Evolutionary conservation across 2,888 invertebrate species (phyloP).

Genomic region (Pemphredon lugubris): DNA sequence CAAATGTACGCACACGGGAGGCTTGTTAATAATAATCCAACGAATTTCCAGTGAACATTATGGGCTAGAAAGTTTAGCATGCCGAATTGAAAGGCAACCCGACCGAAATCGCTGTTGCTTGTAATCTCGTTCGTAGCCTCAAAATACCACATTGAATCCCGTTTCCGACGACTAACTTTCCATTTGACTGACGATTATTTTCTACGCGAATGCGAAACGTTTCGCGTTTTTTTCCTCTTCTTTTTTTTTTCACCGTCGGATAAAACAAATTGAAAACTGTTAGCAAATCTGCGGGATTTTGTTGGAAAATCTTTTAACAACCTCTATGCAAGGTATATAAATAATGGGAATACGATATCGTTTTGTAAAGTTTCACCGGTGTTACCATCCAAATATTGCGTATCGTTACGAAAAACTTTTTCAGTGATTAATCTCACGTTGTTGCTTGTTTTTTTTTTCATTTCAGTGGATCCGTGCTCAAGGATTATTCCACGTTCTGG

Average conservation of each 20-base stretch:
- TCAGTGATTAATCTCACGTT: neutral
- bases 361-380: too few species aligned
- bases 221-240: neutral
- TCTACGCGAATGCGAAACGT: neutral
- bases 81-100: slow-evolving; percentile 6
- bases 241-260: neutral
- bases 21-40: slow-evolving; percentile 38
- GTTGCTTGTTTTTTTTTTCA: slow-evolving; percentile 51
- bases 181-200: too few species aligned
- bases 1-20: slow-evolving; percentile 23
- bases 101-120: slow-evolving; percentile 8
- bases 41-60: slow-evolving; percentile 40
- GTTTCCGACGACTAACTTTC: neutral
- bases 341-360: too few species aligned
- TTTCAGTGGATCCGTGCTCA: slow-evolving; percentile 89
- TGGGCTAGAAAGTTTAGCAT: slow-evolving; percentile 36
- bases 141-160: slow-evolving; percentile 15
- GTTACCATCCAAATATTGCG: neutral
- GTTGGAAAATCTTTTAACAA: too few species aligned
- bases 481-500: slow-evolving; percentile 90
- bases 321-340: too few species aligned
- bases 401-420: neutral
- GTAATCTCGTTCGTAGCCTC: neutral
- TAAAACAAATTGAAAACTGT: too few species aligned
- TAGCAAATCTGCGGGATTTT: too few species aligned